Percentiles rank a stretch among this genome's conserved stretches.
These are phyloP conservation scores for Melanerpes formicivorus DNA, from an alignment of 2,113 vertebrate genomes.

Conservation along the genomic window DNA sequence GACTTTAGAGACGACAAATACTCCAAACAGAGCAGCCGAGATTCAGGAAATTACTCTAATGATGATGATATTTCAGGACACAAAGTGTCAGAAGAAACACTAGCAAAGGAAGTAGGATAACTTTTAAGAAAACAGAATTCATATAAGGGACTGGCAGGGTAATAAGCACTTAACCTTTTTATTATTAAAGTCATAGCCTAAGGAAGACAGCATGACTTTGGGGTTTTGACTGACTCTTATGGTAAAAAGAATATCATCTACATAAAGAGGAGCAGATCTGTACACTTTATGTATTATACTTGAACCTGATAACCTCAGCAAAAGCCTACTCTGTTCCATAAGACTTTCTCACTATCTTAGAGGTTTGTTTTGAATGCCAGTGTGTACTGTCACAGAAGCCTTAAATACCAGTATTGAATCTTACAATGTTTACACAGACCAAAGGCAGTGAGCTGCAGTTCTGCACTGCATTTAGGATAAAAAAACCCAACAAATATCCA, in stretches of 20 bases:
- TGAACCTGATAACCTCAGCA: neutral
- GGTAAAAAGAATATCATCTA: neutral
- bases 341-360: fast-evolving
- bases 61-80: slow-evolving; percentile 31
- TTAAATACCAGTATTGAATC: neutral
- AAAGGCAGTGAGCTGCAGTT: neutral
- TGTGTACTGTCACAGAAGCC: neutral
- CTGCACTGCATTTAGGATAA: neutral
- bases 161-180: neutral
- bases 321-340: neutral
- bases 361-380: neutral
- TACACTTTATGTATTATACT: neutral
- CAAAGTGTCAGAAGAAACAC: neutral
- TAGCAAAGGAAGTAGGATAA: neutral
- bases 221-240: neutral
- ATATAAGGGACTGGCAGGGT: neutral
- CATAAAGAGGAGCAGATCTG: neutral
- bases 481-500: neutral
- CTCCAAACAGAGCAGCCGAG: slow-evolving; percentile 52
- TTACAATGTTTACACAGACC: neutral
- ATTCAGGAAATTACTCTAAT: slow-evolving; percentile 78
- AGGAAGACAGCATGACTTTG: neutral
- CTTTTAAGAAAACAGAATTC: neutral
- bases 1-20: neutral
- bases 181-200: too few relatives aligned